Base-by-base conservation (phyloP, 2,797 vertebrate genomes). In the Lacerta bilineata region DNA sequence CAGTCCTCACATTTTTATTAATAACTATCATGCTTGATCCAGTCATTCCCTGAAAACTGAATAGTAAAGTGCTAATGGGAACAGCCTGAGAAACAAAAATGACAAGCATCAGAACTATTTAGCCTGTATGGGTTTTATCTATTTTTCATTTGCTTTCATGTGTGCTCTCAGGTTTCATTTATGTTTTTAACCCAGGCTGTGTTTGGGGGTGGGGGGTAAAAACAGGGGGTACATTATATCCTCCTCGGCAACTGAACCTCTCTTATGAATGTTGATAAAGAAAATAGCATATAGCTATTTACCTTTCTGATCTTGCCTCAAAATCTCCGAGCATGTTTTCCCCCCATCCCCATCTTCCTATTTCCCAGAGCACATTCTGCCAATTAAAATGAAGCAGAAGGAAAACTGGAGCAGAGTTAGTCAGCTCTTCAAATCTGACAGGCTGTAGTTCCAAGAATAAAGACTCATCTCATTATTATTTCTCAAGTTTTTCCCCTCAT, bases 221-320 rank as follows among this genome's bases (percentile, higher is more conserved):
- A 33, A 3, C 10, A 43, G 41, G 27, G 23, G 87, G 90, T 88
- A 90, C 85, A 87, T 72, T 84, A 23, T 87, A 90, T 87, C 69
- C 50, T 88, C 88, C 75, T 11, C 20, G 76, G 93, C 87, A 71
- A 89, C 84, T 92, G 90, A 89, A 92, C 74, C 84, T 93, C 74
- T 88, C 86, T 93, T 93, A 84, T 93, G 83, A 0, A 0, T 41
- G 50, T 91, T 89, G 87, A 79, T 88, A 91, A 91, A 90, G 92
- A 91, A 94, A 93, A 93, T 78, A 90, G 88, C 91, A 84, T 91
- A 92, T 7, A 90, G 93, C 91, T 79, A 10, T 93, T 93, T 91
- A 92, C 91, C 29, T 75, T 90, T 91, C 87, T 80, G 78, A 86
- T 91, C 89, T 87, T 86, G 87, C 93, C 91, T 85, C 77, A 83